Conservation (phyloP, 2,888 invertebrate species). For the Rutpela maculata region DNA sequence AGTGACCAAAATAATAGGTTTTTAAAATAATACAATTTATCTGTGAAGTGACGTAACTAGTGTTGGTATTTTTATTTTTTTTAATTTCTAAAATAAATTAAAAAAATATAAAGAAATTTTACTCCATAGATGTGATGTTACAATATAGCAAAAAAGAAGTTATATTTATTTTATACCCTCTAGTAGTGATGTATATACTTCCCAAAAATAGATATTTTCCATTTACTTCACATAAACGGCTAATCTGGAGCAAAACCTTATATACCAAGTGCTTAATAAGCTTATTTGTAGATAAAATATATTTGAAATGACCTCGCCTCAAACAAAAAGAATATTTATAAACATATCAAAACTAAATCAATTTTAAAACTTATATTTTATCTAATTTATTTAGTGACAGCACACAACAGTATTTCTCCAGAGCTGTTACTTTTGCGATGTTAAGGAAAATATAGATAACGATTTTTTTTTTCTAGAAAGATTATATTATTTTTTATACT, state of each 20-base stretch:
- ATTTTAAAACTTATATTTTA: too few relatives aligned
- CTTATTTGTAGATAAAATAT: too few relatives aligned
- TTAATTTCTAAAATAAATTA: background rate
- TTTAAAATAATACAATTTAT: background rate
- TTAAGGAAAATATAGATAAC: background rate
- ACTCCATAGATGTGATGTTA: background rate
- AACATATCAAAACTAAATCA: too few relatives aligned
- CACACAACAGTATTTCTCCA: background rate
- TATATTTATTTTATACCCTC: background rate
- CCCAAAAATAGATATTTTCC: background rate
- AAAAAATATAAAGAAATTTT: background rate
- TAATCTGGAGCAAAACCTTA: background rate
- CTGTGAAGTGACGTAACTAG: too few relatives aligned
- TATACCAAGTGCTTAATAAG: too few relatives aligned
- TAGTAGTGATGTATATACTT: background rate
- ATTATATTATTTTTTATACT: background rate
- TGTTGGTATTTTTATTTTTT: background rate
- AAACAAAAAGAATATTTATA: too few relatives aligned
- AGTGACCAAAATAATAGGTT: background rate
- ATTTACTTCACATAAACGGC: background rate
- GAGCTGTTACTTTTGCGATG: background rate
- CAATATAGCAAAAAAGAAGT: background rate
- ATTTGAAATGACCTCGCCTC: too few relatives aligned
- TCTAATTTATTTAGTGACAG: too few relatives aligned
- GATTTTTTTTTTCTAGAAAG: background rate